These are phyloP conservation scores for Euwallacea fornicatus DNA, from an alignment of 1,140 invertebrate species.

Conservation along the genomic window DNA sequence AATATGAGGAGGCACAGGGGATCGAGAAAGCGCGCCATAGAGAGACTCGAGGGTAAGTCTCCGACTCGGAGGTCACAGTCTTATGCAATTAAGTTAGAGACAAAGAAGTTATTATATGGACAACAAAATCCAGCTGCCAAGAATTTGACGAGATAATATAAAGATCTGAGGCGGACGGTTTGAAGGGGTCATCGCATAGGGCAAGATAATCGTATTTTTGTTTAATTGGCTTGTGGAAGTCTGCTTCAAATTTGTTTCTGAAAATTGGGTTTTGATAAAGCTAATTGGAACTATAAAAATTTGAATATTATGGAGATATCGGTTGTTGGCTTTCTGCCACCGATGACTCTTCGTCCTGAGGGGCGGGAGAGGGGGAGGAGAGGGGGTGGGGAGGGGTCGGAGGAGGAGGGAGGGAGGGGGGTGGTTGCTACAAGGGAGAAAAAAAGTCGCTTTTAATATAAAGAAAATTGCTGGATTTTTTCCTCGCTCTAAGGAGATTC, in stretches of 20 bases:
- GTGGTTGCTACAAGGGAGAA: neutral
- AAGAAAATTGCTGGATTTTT: neutral
- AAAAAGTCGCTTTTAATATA: neutral
- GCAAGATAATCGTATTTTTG: conserved; percentile 19
- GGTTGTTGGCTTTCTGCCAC: neutral
- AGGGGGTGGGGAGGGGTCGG: no score
- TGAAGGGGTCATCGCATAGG: conserved; percentile 15
- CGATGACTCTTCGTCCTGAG: no score
- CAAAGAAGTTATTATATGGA: no score
- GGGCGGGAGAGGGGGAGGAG: no score
- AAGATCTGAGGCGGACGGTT: neutral
- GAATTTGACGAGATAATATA: no score
- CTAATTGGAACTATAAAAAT: neutral
- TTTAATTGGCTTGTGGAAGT: conserved; percentile 4
- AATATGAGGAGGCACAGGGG: conserved; percentile 1
- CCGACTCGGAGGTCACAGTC: no score
- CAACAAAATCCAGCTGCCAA: no score
- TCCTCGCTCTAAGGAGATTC: no score
- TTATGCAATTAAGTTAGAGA: no score
- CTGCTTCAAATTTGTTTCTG: conserved; percentile 15
- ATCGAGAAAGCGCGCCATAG: conserved; percentile 4
- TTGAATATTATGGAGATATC: neutral
- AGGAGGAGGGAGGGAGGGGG: no score
- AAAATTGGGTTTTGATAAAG: conserved; percentile 9
- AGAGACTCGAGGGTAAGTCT: conserved; percentile 10